Base-by-base conservation (phyloP, 2,113 vertebrate genomes). In the Pycnonotus jocosus region DNA sequence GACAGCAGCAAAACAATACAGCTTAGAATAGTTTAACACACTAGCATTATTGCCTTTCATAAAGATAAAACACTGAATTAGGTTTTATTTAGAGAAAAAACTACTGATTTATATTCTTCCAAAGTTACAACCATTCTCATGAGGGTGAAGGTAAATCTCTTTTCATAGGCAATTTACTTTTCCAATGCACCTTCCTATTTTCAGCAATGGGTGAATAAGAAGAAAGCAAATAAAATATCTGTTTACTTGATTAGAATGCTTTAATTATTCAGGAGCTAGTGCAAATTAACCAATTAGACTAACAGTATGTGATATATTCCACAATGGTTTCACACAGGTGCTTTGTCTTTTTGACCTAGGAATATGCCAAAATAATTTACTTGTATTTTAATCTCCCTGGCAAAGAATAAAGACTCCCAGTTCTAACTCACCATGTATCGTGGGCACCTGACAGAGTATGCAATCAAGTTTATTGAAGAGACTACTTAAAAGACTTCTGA, bases 401-500 rank as follows among this genome's bases (percentile, higher is more conserved):
- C 30, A 92, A 85, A 69, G 54, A 35, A 72, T 44, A 53, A 70
- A 87, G 40, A 48, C 31, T 65, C 66, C 50, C n/a, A 74, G 33
- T 24, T 42, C 80, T 69, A 89, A 54, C 42, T 58, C 45, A 51
- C 15, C 44, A 48, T 4, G 22, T 69, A 30, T 44, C 4, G 0
- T 13, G 30, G 58, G 35, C 58, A 93, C 58, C 62, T 91, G 72
- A 70, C 19, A 71, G 24, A 31, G 50, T 45, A 88, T 22, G n/a
- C 40, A 88, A 79, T 48, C 65, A 90, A 77, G 65, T 90, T 91
- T 64, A 88, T 68, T 85, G 65, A 3, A 1, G 27, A 92, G 48
- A n/a, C 71, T 82, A 81, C 70, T 87, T 90, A 93, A 94, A 4
- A 91, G 48, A 72, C 44, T 93, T 87, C 16, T 86, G 83, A 95